Base-by-base conservation (phyloP, 1,140 invertebrate species). In the Bombus pascuorum region DNA sequence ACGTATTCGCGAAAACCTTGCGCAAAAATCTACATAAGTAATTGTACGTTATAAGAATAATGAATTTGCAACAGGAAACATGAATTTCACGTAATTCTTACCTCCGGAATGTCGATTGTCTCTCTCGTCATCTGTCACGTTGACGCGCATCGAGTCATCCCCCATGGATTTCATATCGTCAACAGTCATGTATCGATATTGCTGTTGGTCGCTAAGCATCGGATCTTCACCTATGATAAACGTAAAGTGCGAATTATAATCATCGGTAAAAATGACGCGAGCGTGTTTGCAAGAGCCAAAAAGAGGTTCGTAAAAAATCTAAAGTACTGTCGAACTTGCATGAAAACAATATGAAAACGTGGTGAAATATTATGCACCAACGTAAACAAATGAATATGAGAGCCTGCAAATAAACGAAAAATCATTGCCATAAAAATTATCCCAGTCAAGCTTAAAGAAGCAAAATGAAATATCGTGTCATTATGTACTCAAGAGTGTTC, bases 161-260 rank as follows among this genome's bases (percentile, higher is more conserved):
- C 97, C 97, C 87, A 98, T 95, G 62, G 97, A 97, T 95, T 98
- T 98, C 97, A 97, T 97, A 90, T 98, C 97, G 94, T 98, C 97
- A 84, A 97, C 96, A 84, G 97, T 98, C 96, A 98, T 97, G 95
- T 98, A 98, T 89, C 98, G 96, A 95, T 98, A 98, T 87, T 98
- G 97, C 89, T 98, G 97, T 92, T 97, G 97, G 94, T 98, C 97
- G 90, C 96, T 97, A 62, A 97, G 93, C 95, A 97, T 96, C 62
- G 96, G 96, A 95, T 97, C 97, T 95, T 98, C 98, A 93, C 97
- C 98, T 98, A 94, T 70, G 93, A 92, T 87, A 73, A 86, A 87
- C 47, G 72, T 53, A 53, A 73, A 75, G 65, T 73, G 73, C 37
- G 59, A 77, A 34, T 10, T 53, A 80, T 10, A 47, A 18, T 34